phyloP scores from a whole-genome alignment of 1,140 invertebrate species.

The Agrypnia vestita region DNA sequence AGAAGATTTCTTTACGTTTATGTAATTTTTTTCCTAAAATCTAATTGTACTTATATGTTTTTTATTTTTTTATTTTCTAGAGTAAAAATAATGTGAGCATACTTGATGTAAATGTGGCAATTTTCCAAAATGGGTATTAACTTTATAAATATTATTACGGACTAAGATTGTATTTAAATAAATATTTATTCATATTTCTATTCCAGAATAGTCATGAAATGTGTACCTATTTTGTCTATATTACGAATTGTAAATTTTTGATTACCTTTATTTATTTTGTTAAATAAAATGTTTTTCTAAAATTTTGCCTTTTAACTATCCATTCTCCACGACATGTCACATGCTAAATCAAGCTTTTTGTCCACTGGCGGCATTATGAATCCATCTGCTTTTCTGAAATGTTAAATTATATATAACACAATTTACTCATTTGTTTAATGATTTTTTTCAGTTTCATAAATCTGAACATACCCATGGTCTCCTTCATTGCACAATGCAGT shows the following conservation, averaged over 20 bases:
- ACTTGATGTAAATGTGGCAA: slow-evolving; percentile 5
- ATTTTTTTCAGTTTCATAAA: too few relatives aligned
- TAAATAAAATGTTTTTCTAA: slow-evolving; percentile 39
- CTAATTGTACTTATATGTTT: too few relatives aligned
- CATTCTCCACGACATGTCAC: too few relatives aligned
- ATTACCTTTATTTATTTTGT: slow-evolving; percentile 40
- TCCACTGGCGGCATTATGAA: too few relatives aligned
- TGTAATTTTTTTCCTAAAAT: too few relatives aligned
- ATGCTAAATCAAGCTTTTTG: too few relatives aligned
- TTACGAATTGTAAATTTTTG: slow-evolving; percentile 24
- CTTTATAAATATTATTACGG: slow-evolving; percentile 15
- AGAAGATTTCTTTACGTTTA: too few relatives aligned
- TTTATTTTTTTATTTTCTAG: not conserved
- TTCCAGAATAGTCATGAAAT: slow-evolving; percentile 36
- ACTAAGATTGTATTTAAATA: slow-evolving; percentile 1
- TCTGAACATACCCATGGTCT: too few relatives aligned
- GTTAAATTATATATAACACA: too few relatives aligned
- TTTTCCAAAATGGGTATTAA: slow-evolving; percentile 37
- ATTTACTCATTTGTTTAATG: too few relatives aligned
- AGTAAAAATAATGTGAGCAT: not conserved
- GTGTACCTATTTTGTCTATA: slow-evolving; percentile 44
- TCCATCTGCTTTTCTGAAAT: too few relatives aligned
- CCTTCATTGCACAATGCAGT: too few relatives aligned
- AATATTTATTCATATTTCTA: slow-evolving; percentile 9
- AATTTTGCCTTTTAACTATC: not conserved